Evolutionary conservation across 2,113 vertebrate species (phyloP), one percentile per base, ranked within the genome.

Genomic region (Glareola pratincola): DNA sequence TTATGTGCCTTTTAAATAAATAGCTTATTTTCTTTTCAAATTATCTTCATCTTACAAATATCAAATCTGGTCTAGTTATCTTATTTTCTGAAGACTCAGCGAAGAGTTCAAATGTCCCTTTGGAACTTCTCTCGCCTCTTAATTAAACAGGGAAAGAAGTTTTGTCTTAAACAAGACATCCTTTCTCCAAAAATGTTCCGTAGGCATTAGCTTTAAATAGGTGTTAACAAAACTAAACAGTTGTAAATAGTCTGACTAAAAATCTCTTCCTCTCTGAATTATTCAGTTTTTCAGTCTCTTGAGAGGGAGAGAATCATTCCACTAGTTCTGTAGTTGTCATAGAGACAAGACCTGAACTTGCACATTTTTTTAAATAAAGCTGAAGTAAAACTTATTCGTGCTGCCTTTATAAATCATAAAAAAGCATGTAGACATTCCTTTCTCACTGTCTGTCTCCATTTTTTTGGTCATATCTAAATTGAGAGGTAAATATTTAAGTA

Each of bases 171-270:
- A 73, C 53, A 94, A 96, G 71, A 75, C 57, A 73, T 87, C 66
- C 73, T 85, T 96, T 96, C 87, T 96, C 53, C 62, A 64, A 72
- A 83, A 76, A 45, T 36, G n/a, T 83, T 93, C 87, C 1, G 1
- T 85, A 82, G 39, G 81, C 39, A 75, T 87, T 85, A 64, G 24
- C 57, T 92, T 95, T 95, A 96, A 94, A 83, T 66, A 88, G 74
- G 67, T 94, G 78, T 90, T 88, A 72, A 62, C 81, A 83, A 82
- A 91, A 88, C 69, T 45, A 75, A 91, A 54, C 57, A 83, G 67
- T 90, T 95, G 92, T 93, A 93, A 94, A 94, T 85, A 83, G 78
- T 94, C 85, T 96, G 92, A 92, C 63, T 94, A 59, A 92, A 95
- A 95, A 84, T 92, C 85, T 93, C 90, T 95, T 96, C 90, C 77